A percentile compares a stretch with the other conserved stretches of the same genome.
phyloP scores from a whole-genome alignment of 2,888 invertebrate species.

The Epinotia bilunana region DNA sequence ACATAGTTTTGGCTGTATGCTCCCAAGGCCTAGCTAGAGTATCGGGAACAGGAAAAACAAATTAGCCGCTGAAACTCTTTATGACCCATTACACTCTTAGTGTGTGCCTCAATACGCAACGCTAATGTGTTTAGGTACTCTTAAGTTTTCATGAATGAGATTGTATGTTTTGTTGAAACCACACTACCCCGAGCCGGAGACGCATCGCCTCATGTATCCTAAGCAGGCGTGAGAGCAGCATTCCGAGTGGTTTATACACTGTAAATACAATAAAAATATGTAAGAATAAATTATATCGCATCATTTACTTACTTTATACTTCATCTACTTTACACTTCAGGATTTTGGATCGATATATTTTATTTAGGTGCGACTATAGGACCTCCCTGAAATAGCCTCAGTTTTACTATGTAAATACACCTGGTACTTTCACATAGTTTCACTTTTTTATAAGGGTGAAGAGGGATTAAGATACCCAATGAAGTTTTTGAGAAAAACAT shows the following conservation, averaged over 20 bases:
- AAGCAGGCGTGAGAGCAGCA: constrained; percentile 69
- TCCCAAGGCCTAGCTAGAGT: neutral
- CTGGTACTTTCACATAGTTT: no score
- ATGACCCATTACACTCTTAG: no score
- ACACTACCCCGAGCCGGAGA: constrained; percentile 55
- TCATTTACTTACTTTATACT: neutral
- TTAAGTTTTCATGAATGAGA: neutral
- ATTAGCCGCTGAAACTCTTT: no score
- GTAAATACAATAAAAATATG: constrained; percentile 49
- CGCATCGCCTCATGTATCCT: constrained; percentile 68
- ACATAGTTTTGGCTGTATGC: neutral
- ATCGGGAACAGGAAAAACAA: neutral
- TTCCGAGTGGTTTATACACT: constrained; percentile 66
- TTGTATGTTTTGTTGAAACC: constrained; percentile 4
- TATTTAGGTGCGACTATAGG: neutral
- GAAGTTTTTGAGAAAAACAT: neutral
- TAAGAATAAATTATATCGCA: constrained; percentile 13
- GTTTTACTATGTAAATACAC: neutral
- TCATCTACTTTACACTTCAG: neutral
- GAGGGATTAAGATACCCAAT: neutral
- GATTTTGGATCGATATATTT: neutral
- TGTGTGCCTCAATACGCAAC: no score
- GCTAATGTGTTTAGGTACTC: constrained; percentile 4
- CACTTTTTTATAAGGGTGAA: no score
- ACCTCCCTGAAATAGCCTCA: neutral